Conservation (phyloP, 1,140 invertebrate genomes). For the Radopholus similis region DNA sequence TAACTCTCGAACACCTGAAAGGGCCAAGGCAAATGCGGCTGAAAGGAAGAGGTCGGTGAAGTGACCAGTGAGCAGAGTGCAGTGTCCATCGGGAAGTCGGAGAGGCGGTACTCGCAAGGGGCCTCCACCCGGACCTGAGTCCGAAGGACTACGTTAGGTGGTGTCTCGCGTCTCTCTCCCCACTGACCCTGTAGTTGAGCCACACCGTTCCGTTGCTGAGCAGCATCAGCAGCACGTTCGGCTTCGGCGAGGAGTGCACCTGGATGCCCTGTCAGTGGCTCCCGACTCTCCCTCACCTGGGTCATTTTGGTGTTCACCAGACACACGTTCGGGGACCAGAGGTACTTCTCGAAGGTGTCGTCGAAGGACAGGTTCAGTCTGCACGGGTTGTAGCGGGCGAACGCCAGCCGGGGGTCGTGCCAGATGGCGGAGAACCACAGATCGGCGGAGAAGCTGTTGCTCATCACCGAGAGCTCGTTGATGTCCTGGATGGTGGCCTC, state of each 20-base stretch:
- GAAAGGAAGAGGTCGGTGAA: slow-evolving; percentile 23
- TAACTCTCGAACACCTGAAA: slow-evolving; percentile 56
- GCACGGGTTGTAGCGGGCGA: slow-evolving; percentile 53
- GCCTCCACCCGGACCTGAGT: slow-evolving; percentile 52
- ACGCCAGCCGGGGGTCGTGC: slow-evolving; percentile 55
- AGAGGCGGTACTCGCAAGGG: slow-evolving; percentile 51
- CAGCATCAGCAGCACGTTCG: slow-evolving; percentile 58
- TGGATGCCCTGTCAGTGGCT: no score
- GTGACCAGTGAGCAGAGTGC: slow-evolving; percentile 46
- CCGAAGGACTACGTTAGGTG: background rate
- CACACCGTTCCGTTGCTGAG: slow-evolving; percentile 57
- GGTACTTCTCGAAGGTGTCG: slow-evolving; percentile 55
- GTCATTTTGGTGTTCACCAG: slow-evolving; percentile 57
- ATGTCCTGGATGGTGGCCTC: slow-evolving; percentile 58
- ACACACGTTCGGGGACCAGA: slow-evolving; percentile 59
- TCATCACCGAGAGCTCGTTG: slow-evolving; percentile 51
- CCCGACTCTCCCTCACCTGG: no score
- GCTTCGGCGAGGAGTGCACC: slow-evolving; percentile 53
- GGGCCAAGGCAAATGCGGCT: background rate
- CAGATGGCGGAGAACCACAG: slow-evolving; percentile 58
- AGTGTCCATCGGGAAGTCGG: slow-evolving; percentile 54
- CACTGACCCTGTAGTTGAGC: slow-evolving; percentile 54
- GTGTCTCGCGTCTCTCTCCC: no score
- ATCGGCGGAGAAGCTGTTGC: slow-evolving; percentile 56
- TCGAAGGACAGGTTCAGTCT: slow-evolving; percentile 57